Percentiles rank a stretch among this genome's conserved stretches.
These are phyloP conservation scores for Leucoraja erinaceus DNA, from an alignment of 2,113 vertebrate genomes.

Conservation along the genomic window DNA sequence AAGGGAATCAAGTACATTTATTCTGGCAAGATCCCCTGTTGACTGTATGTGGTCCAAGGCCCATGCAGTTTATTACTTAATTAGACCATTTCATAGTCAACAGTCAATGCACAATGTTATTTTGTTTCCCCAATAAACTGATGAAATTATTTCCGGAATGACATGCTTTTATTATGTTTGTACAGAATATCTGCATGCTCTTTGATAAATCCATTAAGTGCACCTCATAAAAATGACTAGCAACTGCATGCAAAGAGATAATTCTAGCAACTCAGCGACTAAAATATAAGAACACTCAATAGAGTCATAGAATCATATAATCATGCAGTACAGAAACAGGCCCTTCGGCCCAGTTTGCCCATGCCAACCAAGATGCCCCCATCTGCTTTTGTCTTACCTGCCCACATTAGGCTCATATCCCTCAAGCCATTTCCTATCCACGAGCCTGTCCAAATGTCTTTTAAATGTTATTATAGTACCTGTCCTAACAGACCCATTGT, in stretches of 20 bases:
- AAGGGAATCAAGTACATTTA: background rate
- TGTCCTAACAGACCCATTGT: too few species aligned
- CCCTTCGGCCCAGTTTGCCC: too few species aligned
- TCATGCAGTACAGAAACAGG: too few species aligned
- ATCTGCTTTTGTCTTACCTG: too few species aligned
- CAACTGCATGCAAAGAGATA: background rate
- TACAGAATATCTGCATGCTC: background rate
- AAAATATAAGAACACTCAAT: background rate
- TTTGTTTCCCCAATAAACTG: background rate
- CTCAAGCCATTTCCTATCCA: too few species aligned
- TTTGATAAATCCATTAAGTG: background rate
- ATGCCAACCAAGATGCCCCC: too few species aligned
- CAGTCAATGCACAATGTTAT: conserved; percentile 8
- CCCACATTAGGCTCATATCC: too few species aligned
- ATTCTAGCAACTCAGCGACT: background rate
- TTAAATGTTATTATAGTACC: too few species aligned
- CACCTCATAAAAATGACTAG: background rate
- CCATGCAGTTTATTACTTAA: conserved; percentile 8
- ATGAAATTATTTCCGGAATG: background rate
- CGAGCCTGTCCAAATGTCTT: too few species aligned
- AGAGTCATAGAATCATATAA: too few species aligned
- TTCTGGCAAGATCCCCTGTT: background rate
- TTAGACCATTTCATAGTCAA: background rate
- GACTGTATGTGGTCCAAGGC: background rate
- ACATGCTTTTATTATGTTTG: background rate